Percentiles rank a stretch among this genome's conserved stretches.
Evolutionary conservation across 1,140 invertebrate species (phyloP).

Genomic region (Nilaparvata lugens): DNA sequence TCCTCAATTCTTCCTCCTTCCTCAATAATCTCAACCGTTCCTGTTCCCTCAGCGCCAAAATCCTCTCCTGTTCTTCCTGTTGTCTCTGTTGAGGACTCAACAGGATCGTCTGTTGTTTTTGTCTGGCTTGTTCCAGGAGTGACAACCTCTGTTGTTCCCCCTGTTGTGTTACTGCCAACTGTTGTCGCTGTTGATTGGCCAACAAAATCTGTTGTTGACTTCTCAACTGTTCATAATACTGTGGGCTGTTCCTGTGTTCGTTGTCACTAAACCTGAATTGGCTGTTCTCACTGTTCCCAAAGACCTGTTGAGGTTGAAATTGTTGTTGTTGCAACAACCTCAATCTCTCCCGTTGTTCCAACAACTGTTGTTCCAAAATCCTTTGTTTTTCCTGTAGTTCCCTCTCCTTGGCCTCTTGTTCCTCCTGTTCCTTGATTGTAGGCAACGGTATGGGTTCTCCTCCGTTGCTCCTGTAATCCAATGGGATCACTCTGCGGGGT

Average conservation of each 20-base stretch:
- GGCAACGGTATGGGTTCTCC: constrained; percentile 17
- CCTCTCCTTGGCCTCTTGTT: constrained; percentile 40
- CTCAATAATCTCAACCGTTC: not conserved
- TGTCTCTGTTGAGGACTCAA: not conserved
- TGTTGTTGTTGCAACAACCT: constrained; percentile 36
- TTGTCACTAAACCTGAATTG: constrained; percentile 26
- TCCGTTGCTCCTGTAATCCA: constrained; percentile 37
- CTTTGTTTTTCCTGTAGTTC: constrained; percentile 57
- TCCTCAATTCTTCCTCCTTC: not conserved
- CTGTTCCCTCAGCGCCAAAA: not conserved
- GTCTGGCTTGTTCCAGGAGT: not conserved
- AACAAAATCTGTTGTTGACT: constrained; percentile 24
- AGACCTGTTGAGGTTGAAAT: constrained; percentile 17
- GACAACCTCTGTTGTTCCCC: not conserved
- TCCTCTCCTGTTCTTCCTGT: not conserved
- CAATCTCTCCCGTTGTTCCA: constrained; percentile 51
- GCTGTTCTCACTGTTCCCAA: constrained; percentile 32
- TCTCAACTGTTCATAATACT: constrained; percentile 20
- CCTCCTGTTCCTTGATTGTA: constrained; percentile 28
- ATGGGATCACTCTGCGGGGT: constrained; percentile 64
- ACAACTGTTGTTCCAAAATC: constrained; percentile 56
- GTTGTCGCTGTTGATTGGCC: constrained; percentile 7
- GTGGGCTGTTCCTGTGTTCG: constrained; percentile 22
- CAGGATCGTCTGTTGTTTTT: not conserved
- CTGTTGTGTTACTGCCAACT: not conserved